Base-by-base conservation (phyloP, 2,888 invertebrate genomes). In the Dasypogon diadema region DNA sequence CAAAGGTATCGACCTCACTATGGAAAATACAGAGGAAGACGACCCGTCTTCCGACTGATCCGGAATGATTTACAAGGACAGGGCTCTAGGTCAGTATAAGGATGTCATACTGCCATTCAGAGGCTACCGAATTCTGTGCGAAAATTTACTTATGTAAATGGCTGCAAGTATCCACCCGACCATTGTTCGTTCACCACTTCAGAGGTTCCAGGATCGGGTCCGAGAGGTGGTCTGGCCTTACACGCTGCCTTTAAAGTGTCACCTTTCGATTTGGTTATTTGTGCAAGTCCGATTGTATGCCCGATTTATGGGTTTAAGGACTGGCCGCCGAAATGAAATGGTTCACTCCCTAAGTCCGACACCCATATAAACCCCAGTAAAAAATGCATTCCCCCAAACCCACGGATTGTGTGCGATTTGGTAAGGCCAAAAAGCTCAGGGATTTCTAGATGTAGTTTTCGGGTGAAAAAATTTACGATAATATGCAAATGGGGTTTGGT, bases 401-500 rank as follows among this genome's bases (percentile, higher is more conserved):
- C 37, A 18, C 10, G 60, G 21, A 37, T 60, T 60, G 60, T 60
- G 37, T n/a, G n/a, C n/a, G n/a, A n/a, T n/a, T 26, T 16, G 8
- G 8, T 12, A 51, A 34, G 18, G 34, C 34, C 60, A 60, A 60
- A 60, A 18, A 18, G 21, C 37, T 18, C 2, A 37, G 2, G 60
- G 37, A 21, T 60, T 5, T 34, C 37, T 18, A 60, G 42, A 42
- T 12, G 16, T 18, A n/a, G 12, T 21, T 48, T 46, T 10, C 2
- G 48, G 26, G 6, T n/a, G 2, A 68, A 48, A 65, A 68, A 68
- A 68, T 68, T 68, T 48, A 68, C 48, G 65, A 68, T 68, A 68
- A 68, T 68, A 68, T 68, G 65, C 65, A 68, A 68, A 68, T 68
- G 48, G 65, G 10, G 8, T 42, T 48, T 48, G 65, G 65, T 46